Evolutionary conservation across 2,888 invertebrate species (phyloP).

Genomic region (Tinea pellionella): DNA sequence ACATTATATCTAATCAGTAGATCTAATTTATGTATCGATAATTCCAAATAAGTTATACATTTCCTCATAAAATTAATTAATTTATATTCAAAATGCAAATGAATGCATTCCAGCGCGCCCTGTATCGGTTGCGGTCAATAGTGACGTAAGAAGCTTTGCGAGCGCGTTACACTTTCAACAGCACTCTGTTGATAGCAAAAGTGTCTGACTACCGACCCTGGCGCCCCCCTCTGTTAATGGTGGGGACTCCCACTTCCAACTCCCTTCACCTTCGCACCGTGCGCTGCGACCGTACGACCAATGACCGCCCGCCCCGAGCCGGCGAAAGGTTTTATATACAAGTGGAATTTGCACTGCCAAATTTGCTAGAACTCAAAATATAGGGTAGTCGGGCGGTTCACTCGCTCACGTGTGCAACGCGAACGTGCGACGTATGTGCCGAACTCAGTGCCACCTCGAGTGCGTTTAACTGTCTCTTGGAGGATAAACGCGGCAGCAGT

Average conservation of each 20-base stretch:
- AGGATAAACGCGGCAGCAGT: slow-evolving; percentile 1
- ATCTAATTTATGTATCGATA: not conserved
- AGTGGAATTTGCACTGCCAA: slow-evolving; percentile 70
- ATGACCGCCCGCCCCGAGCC: slow-evolving; percentile 61
- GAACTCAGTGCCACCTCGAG: not conserved
- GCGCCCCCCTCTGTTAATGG: slow-evolving; percentile 36
- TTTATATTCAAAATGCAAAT: not conserved
- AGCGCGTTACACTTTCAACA: slow-evolving; percentile 33
- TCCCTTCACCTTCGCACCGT: slow-evolving; percentile 61
- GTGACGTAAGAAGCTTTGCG: slow-evolving; percentile 21
- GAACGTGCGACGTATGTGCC: slow-evolving; percentile 26
- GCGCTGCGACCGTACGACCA: slow-evolving; percentile 45
- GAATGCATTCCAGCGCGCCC: not conserved
- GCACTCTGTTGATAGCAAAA: slow-evolving; percentile 57
- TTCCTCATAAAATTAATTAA: slow-evolving; percentile 9
- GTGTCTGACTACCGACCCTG: slow-evolving; percentile 62
- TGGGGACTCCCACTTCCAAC: slow-evolving; percentile 42
- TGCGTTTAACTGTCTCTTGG: not conserved
- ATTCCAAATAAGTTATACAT: not conserved
- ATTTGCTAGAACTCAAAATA: slow-evolving; percentile 72
- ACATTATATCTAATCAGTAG: not conserved
- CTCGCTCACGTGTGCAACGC: slow-evolving; percentile 40
- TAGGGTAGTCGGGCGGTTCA: slow-evolving; percentile 70
- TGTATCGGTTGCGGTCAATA: not conserved
- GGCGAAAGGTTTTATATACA: slow-evolving; percentile 76